phyloP scores from a whole-genome alignment of 2,113 vertebrate genomes.

The Fulmarus glacialis region DNA sequence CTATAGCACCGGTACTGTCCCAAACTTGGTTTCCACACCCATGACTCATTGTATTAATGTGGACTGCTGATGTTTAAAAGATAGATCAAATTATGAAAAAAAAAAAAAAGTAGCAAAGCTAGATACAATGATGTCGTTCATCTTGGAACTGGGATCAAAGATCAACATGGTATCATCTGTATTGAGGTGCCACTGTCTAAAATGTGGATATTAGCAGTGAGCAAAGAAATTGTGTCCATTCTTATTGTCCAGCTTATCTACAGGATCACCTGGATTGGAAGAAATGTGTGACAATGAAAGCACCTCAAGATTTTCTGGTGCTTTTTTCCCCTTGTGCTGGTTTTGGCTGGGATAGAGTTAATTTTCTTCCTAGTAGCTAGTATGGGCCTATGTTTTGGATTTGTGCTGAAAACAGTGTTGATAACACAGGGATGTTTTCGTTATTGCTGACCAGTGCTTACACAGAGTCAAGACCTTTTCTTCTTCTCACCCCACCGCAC shows the following conservation, averaged over 20 bases:
- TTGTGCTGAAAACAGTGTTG: too few relatives aligned
- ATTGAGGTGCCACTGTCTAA: conserved; percentile 14
- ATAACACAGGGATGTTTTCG: too few relatives aligned
- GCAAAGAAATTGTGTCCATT: conserved; percentile 14
- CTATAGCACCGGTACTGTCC: not conserved
- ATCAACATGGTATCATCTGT: not conserved
- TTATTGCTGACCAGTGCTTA: too few relatives aligned
- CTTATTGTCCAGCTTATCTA: conserved; percentile 31
- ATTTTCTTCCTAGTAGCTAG: too few relatives aligned
- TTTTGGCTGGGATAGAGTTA: too few relatives aligned
- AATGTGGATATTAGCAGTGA: conserved; percentile 19
- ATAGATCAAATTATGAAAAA: conserved; percentile 39
- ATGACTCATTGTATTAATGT: not conserved
- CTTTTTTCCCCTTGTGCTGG: not conserved
- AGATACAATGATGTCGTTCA: not conserved
- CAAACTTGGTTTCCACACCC: not conserved
- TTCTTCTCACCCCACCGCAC: too few relatives aligned
- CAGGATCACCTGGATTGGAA: conserved; percentile 40
- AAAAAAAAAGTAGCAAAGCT: not conserved
- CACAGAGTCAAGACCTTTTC: too few relatives aligned
- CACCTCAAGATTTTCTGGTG: not conserved
- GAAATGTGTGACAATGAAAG: conserved; percentile 4
- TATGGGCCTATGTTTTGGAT: too few relatives aligned
- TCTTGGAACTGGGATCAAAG: conserved; percentile 32
- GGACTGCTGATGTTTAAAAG: conserved; percentile 24